A percentile compares a stretch with the other conserved stretches of the same genome.
phyloP scores from a whole-genome alignment of 1,140 invertebrate species.

The Euwallacea similis region DNA sequence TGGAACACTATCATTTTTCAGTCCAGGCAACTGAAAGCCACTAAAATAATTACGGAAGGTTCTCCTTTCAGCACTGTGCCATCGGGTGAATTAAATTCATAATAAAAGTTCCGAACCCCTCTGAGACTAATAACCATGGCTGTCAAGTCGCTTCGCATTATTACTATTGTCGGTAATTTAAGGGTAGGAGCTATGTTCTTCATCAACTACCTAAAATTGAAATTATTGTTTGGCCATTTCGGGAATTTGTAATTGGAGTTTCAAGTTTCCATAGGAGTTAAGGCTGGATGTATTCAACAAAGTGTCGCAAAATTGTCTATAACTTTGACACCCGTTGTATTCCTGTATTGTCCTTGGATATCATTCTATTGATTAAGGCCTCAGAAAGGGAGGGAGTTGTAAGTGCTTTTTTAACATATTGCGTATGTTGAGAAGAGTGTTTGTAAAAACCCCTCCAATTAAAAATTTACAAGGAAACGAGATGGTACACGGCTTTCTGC shows the following conservation, averaged over 20 bases:
- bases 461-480: not conserved
- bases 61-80: not conserved
- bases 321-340: conserved; percentile 2
- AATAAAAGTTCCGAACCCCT: not conserved
- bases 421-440: too few species aligned
- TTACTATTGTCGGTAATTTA: conserved; percentile 9
- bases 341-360: not conserved
- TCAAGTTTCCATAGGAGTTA: conserved; percentile 11
- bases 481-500: conserved; percentile 4
- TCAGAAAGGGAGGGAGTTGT: too few species aligned
- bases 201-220: conserved; percentile 5
- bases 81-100: not conserved
- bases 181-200: not conserved
- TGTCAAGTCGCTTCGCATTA: not conserved
- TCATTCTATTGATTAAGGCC: too few species aligned
- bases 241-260: conserved; percentile 9
- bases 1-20: too few species aligned
- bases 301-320: conserved; percentile 3
- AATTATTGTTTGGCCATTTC: conserved; percentile 12
- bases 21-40: not conserved
- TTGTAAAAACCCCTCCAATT: not conserved
- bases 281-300: conserved; percentile 5
- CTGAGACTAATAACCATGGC: not conserved
- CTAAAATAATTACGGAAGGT: not conserved
- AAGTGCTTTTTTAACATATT: too few species aligned